A percentile compares a stretch with the other conserved stretches of the same genome.
These are phyloP conservation scores for Alligator sinensis DNA, from an alignment of 2,113 vertebrate genomes.

Conservation along the genomic window DNA sequence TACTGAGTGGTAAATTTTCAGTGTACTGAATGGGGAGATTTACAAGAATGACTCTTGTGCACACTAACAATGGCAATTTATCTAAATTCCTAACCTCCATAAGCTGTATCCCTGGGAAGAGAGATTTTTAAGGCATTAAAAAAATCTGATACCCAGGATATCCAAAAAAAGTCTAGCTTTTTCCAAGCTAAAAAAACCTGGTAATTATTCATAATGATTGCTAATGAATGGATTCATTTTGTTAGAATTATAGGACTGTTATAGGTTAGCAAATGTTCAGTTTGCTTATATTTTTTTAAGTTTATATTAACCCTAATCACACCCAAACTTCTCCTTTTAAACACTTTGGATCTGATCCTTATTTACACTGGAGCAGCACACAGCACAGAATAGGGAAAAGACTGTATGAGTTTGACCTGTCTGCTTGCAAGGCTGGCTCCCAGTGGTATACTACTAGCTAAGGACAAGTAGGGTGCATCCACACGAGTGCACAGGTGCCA, in stretches of 20 bases:
- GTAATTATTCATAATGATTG: slow-evolving; percentile 43
- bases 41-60: neutral
- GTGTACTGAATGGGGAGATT: neutral
- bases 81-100: neutral
- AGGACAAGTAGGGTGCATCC: no score
- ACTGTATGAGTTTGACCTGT: neutral
- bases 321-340: neutral
- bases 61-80: neutral
- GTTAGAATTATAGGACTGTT: slow-evolving; percentile 29
- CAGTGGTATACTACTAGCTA: accelerated
- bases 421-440: neutral
- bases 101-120: neutral
- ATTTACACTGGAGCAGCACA: neutral
- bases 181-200: slow-evolving; percentile 27
- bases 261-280: slow-evolving; percentile 1
- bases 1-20: neutral
- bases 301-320: neutral
- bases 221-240: slow-evolving; percentile 46
- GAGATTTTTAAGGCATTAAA: neutral
- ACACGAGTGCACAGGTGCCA: no score
- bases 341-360: neutral
- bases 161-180: neutral
- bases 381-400: neutral
- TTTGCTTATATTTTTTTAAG: neutral
- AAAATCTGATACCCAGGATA: neutral